A percentile compares a stretch with the other conserved stretches of the same genome.
Conservation (phyloP, 2,888 invertebrate species). For the Pseudoips prasinana region DNA sequence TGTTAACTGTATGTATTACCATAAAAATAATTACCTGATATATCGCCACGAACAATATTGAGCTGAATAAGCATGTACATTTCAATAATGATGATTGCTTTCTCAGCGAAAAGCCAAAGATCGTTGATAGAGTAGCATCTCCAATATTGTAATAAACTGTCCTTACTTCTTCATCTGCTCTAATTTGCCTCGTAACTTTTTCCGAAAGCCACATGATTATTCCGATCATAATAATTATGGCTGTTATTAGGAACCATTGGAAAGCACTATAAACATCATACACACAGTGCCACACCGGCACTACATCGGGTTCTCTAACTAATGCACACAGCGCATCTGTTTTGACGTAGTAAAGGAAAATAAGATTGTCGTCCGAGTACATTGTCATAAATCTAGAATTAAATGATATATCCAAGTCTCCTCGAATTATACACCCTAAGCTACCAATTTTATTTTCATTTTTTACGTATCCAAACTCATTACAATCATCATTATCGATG, state of each 20-base stretch:
- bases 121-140: constrained; percentile 26
- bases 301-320: constrained; percentile 28
- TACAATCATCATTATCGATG: constrained; percentile 19
- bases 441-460: constrained; percentile 35
- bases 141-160: constrained; percentile 26
- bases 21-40: no score
- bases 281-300: constrained; percentile 48
- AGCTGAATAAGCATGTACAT: constrained; percentile 37
- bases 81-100: constrained; percentile 33
- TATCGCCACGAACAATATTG: constrained; percentile 39
- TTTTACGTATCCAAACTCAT: constrained; percentile 36
- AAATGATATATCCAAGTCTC: constrained; percentile 51
- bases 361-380: constrained; percentile 33
- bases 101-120: constrained; percentile 40
- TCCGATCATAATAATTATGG: constrained; percentile 24
- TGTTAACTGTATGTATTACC: no score
- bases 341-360: constrained; percentile 38
- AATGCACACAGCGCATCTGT: constrained; percentile 45
- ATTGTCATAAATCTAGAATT: constrained; percentile 52
- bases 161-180: constrained; percentile 4
- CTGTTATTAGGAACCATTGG: constrained; percentile 21
- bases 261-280: constrained; percentile 16
- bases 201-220: constrained; percentile 37
- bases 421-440: constrained; percentile 39
- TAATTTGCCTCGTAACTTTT: constrained; percentile 15